These are phyloP conservation scores for Paraescarpia echinospica DNA, from an alignment of 1,140 invertebrate species.

Conservation along the genomic window DNA sequence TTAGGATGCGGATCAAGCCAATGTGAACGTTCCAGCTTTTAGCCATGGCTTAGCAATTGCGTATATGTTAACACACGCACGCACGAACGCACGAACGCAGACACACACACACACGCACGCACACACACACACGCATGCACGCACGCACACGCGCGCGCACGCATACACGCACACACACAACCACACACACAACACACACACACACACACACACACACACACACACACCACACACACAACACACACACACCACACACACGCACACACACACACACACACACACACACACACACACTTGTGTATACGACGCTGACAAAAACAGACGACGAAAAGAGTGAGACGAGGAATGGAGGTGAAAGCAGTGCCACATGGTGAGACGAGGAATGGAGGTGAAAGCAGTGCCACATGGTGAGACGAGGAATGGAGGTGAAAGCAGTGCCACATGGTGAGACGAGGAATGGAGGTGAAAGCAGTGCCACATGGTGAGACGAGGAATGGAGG, in stretches of 20 bases:
- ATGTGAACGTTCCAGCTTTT: too few relatives aligned
- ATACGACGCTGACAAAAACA: too few relatives aligned
- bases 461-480: background rate
- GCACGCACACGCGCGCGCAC: background rate
- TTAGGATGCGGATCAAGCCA: too few relatives aligned
- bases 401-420: background rate
- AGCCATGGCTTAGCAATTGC: too few relatives aligned
- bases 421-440: too few relatives aligned
- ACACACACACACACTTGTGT: background rate
- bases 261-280: background rate
- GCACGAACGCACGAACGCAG: background rate
- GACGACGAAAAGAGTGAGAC: too few relatives aligned
- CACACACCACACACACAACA: conserved; percentile 1
- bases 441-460: too few relatives aligned
- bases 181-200: conserved; percentile 8
- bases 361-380: background rate
- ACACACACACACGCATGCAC: background rate
- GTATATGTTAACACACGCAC: too few relatives aligned
- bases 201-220: background rate
- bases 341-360: background rate
- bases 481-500: background rate
- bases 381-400: background rate
- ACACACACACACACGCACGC: background rate
- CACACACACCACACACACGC: background rate
- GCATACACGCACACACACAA: too few relatives aligned